phyloP scores from a whole-genome alignment of 2,797 vertebrate genomes.

The Phrynocephalus guinanensis region DNA sequence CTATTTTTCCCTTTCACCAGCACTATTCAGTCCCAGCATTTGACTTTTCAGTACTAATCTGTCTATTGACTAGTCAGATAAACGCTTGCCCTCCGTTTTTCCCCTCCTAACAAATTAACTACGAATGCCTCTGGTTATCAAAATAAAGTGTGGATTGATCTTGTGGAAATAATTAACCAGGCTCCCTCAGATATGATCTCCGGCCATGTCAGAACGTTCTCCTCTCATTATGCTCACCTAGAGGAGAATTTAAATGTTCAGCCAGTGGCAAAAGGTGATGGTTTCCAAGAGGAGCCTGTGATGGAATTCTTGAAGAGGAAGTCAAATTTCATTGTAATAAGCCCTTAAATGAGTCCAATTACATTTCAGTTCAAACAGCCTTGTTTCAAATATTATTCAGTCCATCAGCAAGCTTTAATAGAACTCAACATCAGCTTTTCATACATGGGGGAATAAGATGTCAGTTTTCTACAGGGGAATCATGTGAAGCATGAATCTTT shows the following conservation, averaged over 20 bases:
- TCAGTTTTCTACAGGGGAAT: conserved; percentile 63
- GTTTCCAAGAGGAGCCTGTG: conserved; percentile 65
- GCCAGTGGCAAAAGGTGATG: conserved; percentile 66
- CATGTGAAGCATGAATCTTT: conserved; percentile 52
- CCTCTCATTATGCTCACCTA: conserved; percentile 69
- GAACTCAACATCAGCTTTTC: conserved; percentile 64
- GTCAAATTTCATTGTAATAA: conserved; percentile 73
- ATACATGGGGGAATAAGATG: conserved; percentile 66
- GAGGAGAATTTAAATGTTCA: conserved; percentile 72
- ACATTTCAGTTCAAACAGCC: conserved; percentile 70
- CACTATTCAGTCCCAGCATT: conserved; percentile 51
- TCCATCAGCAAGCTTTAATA: conserved; percentile 67
- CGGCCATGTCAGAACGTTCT: conserved; percentile 68
- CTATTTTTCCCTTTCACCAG: conserved; percentile 1
- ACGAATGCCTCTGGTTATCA: conserved; percentile 70
- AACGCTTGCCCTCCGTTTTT: conserved; percentile 63
- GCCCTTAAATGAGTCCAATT: conserved; percentile 69
- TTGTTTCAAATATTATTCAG: conserved; percentile 73
- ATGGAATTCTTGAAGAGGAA: conserved; percentile 66
- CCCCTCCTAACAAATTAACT: conserved; percentile 71
- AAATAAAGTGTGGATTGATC: conserved; percentile 72
- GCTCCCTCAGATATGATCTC: conserved; percentile 72
- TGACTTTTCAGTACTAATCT: conserved; percentile 70
- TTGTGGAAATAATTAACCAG: conserved; percentile 75
- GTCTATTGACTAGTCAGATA: conserved; percentile 68